Conservation (phyloP, 2,888 invertebrate genomes). For the Odontocerum albicorne region DNA sequence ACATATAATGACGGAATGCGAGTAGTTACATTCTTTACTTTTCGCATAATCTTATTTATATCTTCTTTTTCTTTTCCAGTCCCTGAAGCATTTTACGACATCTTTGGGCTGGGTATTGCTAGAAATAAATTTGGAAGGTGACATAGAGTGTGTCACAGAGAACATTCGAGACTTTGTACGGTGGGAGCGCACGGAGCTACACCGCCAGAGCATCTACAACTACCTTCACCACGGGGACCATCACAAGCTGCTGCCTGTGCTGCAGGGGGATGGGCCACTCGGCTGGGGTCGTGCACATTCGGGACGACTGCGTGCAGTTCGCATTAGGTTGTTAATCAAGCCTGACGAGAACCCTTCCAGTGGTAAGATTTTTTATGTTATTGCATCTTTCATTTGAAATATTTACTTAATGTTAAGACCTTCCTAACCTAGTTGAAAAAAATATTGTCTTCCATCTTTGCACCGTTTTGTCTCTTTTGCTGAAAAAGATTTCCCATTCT, state of each 20-base stretch:
- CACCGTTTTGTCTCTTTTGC: too few relatives aligned
- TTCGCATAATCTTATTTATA: too few relatives aligned
- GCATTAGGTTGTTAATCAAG: constrained; percentile 53
- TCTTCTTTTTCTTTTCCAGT: too few relatives aligned
- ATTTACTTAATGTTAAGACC: too few relatives aligned
- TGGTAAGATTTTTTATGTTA: too few relatives aligned
- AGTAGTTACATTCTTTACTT: too few relatives aligned
- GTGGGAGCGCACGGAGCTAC: constrained; percentile 82
- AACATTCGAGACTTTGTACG: constrained; percentile 89
- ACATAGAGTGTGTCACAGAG: constrained; percentile 92
- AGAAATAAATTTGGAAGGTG: constrained; percentile 90
- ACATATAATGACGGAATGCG: too few relatives aligned
- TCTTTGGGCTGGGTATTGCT: constrained; percentile 73
- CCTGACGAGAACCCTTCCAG: too few relatives aligned
- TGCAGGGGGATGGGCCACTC: constrained; percentile 65
- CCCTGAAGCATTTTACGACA: constrained; percentile 78
- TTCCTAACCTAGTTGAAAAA: too few relatives aligned
- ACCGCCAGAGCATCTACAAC: constrained; percentile 83
- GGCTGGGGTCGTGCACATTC: constrained; percentile 57
- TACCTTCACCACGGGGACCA: constrained; percentile 93
- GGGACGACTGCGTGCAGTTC: constrained; percentile 49
- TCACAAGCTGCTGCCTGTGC: constrained; percentile 78
- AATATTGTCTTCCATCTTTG: too few relatives aligned
- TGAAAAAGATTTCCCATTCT: too few relatives aligned
- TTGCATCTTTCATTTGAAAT: too few relatives aligned